Base-by-base conservation (phyloP, 2,797 vertebrate genomes). In the Liasis olivaceus region DNA sequence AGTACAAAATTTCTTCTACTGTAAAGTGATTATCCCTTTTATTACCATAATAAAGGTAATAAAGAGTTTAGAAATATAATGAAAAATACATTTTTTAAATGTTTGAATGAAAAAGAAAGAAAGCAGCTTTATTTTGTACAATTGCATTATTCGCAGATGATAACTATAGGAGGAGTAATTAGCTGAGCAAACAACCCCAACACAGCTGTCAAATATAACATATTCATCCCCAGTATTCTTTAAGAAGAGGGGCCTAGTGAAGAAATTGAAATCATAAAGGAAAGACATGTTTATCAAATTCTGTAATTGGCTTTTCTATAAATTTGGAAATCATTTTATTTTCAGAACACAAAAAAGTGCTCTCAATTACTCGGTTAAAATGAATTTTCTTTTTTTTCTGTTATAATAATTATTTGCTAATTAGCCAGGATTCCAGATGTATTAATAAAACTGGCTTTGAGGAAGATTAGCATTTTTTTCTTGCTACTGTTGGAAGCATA, bases 281-380 rank as follows among this genome's bases (percentile, higher is more conserved):
- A 94, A 89, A 91, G 85, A 28, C 93, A 31, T 90, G 93, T 58
- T 94, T 92, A 92, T 85, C 93, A 26, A 87, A 91, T 91, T 59
- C 91, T 92, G 59, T 94, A 93, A 87, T 85, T 96, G 86, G 58
- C 86, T 64, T 94, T 95, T 95, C 93, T 28, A 81, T 58, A 87
- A 94, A 90, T 95, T 93, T 93, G 88, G 95, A 93, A 89, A 94
- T 94, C 95, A 96, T 95, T 94, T 84, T 96, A 96, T 95, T 94
- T 94, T 94, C n/a, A 26, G 2, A 90, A 26, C 11, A 91, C 7
- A 92, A 95, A 92, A 93, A 77, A 96, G 89, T 0, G 0, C 81
- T 88, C 93, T 2, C 47, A 85, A 2, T 93, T 62, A 93, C 93
- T 0, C 8, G 1, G 17, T 69, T 90, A 92, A 60, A 93, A 95